Base-by-base conservation (phyloP, 2,797 vertebrate species). In the Cygnus olor region DNA sequence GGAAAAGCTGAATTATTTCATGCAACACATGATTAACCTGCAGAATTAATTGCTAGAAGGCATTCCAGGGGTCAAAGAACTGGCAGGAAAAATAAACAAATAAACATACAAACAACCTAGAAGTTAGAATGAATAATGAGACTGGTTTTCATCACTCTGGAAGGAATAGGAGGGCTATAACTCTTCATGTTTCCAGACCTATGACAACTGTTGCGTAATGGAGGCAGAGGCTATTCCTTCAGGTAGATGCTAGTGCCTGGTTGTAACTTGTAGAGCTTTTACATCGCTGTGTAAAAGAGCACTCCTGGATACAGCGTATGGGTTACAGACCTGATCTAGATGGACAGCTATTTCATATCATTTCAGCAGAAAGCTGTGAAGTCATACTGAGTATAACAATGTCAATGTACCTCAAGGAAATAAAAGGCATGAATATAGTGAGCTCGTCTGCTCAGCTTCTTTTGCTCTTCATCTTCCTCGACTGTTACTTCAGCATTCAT, bases 1-100 rank as follows among this genome's bases (percentile, higher is more conserved):
- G 85, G 83, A 87, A 85, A 83, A 20, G 38, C 83, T 91, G 64
- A 80, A 85, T 96, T 95, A 87, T 94, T 94, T 94, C 85, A 80
- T 49, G 66, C 21, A 49, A 83, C 54, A 87, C 38, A 68, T 93
- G 49, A 89, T 90, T 93, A 94, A 92, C 88, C 83, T 90, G 80
- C 32, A 82, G 71, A 93, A 94, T 91, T 94, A 96, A 94, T 93
- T 94, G 76, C 74, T 80, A 78, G 64, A 88, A 89, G 64, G 57
- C 42, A 80, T 91, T 91, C 36, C 57, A 85, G 42, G 36, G 60
- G 42, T 87, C 57, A 94, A 85, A 74, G 82, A 74, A 3, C 22
- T 78, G 38, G 4, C 78, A 89, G 71, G 18, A 69, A 86, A 86
- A 95, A 89, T 58, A 80, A 85, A 22, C 38, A 83, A 83, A 80